These are phyloP conservation scores for Rhineura floridana DNA, from an alignment of 2,113 vertebrate genomes.

Conservation along the genomic window DNA sequence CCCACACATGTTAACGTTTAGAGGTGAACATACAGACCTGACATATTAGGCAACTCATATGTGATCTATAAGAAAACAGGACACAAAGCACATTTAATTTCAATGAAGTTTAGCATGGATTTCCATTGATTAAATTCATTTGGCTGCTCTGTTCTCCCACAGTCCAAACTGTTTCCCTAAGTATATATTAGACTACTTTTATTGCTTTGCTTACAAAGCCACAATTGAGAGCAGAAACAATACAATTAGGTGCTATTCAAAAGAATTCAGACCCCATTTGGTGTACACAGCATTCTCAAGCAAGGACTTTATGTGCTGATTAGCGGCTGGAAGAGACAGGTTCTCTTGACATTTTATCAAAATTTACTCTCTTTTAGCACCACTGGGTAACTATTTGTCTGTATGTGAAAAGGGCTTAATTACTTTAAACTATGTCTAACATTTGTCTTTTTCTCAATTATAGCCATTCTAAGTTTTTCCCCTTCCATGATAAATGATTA, in stretches of 20 bases:
- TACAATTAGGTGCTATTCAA: constrained; percentile 19
- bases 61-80: not conserved
- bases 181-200: not conserved
- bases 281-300: not conserved
- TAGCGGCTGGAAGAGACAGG: not conserved
- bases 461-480: constrained; percentile 18
- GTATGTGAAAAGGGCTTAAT: constrained; percentile 15
- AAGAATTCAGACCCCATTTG: not conserved
- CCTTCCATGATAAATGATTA: constrained; percentile 3
- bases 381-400: constrained; percentile 3
- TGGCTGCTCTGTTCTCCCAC: not conserved
- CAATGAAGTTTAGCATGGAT: not conserved
- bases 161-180: not conserved
- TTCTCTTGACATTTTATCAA: constrained; percentile 14
- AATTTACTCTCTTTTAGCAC: constrained; percentile 10
- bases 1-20: not conserved
- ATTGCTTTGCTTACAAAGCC: not conserved
- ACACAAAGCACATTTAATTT: not conserved
- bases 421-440: constrained; percentile 11
- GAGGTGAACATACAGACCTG: not conserved
- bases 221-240: constrained; percentile 9
- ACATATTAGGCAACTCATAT: not conserved
- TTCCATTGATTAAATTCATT: not conserved
- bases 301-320: not conserved
- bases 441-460: constrained; percentile 23